phyloP scores from a whole-genome alignment of 92 coral and sea anemone species.

The Epizoanthus scotinus region DNA sequence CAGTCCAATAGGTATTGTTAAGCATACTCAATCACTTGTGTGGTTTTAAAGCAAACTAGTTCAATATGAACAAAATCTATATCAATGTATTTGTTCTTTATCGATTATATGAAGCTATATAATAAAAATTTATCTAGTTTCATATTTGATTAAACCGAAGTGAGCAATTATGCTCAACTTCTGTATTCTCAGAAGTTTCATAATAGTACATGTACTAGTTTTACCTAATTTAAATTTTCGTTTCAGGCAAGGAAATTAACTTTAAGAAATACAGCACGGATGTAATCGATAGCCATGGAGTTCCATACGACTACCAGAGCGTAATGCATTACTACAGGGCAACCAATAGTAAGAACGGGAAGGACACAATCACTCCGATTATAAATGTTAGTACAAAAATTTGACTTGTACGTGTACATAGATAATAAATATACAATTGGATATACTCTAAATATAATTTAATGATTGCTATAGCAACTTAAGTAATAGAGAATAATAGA shows the following conservation, averaged over 20 bases:
- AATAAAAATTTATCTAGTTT: too few species aligned
- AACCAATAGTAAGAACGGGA: conserved; percentile 9
- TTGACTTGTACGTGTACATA: background rate
- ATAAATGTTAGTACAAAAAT: background rate
- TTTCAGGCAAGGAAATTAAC: conserved; percentile 3
- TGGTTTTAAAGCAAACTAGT: too few species aligned
- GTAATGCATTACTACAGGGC: conserved; percentile 19
- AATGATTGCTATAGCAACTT: too few species aligned
- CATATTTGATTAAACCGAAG: background rate
- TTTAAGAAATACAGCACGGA: conserved; percentile 32
- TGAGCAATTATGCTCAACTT: background rate
- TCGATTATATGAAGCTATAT: too few species aligned
- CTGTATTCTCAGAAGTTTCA: background rate
- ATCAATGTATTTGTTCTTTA: too few species aligned
- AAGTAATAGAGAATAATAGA: too few species aligned
- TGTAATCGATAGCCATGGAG: background rate
- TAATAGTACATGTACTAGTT: background rate
- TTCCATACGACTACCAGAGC: conserved; percentile 34
- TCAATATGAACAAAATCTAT: too few species aligned
- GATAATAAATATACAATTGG: background rate
- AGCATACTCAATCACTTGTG: too few species aligned
- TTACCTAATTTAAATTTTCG: background rate
- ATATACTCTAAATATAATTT: too few species aligned
- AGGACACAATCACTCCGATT: conserved; percentile 15
- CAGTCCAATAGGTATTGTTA: too few species aligned